phyloP scores from a whole-genome alignment of 2,888 invertebrate species.

The Xanthia togata region DNA sequence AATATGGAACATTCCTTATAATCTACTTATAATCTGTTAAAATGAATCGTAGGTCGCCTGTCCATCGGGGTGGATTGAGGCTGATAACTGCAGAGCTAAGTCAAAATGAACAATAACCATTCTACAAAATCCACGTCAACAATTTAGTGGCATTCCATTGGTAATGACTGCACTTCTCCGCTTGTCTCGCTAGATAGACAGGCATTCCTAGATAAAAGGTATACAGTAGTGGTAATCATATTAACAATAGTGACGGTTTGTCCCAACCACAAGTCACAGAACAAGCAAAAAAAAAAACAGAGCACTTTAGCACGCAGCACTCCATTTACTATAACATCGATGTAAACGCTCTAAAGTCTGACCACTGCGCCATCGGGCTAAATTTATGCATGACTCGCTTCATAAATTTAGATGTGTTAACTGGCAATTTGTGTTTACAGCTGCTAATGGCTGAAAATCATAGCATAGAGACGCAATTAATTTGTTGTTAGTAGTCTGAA shows the following conservation, averaged over 20 bases:
- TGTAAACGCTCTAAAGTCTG: constrained; percentile 30
- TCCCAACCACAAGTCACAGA: not conserved
- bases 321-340: constrained; percentile 20
- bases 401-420: constrained; percentile 63
- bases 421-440: constrained; percentile 62
- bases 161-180: not conserved
- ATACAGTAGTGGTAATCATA: not conserved
- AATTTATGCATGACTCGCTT: constrained; percentile 62
- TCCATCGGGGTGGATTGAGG: not conserved
- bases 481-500: constrained; percentile 30
- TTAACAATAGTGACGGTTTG: not conserved
- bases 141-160: not conserved
- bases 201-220: not conserved
- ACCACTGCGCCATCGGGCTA: constrained; percentile 39
- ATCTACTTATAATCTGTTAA: not conserved
- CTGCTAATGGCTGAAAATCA: constrained; percentile 56
- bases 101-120: not conserved
- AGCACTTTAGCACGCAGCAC: not conserved
- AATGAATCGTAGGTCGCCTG: not conserved
- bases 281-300: not conserved
- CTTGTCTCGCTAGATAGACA: not conserved
- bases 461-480: constrained; percentile 46
- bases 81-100: not conserved
- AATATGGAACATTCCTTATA: not conserved
- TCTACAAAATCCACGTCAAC: not conserved